Evolutionary conservation across 2,113 vertebrate genomes (phyloP), one percentile per base, ranked within the genome.

Genomic region (Oncorhynchus keta): DNA sequence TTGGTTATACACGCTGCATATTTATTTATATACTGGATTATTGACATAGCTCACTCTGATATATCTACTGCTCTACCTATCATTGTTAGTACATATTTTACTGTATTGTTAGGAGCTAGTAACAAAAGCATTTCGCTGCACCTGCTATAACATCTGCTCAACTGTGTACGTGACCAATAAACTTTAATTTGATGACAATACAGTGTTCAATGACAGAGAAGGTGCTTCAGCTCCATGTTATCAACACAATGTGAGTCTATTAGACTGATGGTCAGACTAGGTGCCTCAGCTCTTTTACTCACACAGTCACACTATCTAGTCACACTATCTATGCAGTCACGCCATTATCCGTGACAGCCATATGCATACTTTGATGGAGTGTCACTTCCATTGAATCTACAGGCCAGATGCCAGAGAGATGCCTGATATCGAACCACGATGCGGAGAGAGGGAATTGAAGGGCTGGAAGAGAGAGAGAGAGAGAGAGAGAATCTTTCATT

Each of bases 361-460:
- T 22, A 69, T 24, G 66, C 70, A 67, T 16, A 45, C 13, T 49
- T 73, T 76, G 55, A 64, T 57, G 57, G 69, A 77, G 51, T 62
- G 59, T 62, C 59, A 62, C 59, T 62, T 16, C n/a, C n/a, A 62
- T 62, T 22, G n/a, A 62, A 22, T 22, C 59, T 62, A 62, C 59
- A 62, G 59, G n/a, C n/a, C 59, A 8, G 5, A 22, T 3, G 18
- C 59, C 20, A 24, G n/a, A 62, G n/a, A 3, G 9, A n/a, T 9
- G n/a, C 59, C 59, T 62, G n/a, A 62, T 62, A 24, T 62, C 59
- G 59, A 62, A 62, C 59, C 20, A 22, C 8, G 9, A 62, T n/a
- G 59, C 1, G 59, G n/a, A 22, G 59, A 62, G 20, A 22, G n/a
- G n/a, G 20, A 62, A 24, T 5, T 62, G 13, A 22, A 62, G 16